These are phyloP conservation scores for Drosophila tripunctata DNA, from an alignment of 2,888 invertebrate species.

Conservation along the genomic window DNA sequence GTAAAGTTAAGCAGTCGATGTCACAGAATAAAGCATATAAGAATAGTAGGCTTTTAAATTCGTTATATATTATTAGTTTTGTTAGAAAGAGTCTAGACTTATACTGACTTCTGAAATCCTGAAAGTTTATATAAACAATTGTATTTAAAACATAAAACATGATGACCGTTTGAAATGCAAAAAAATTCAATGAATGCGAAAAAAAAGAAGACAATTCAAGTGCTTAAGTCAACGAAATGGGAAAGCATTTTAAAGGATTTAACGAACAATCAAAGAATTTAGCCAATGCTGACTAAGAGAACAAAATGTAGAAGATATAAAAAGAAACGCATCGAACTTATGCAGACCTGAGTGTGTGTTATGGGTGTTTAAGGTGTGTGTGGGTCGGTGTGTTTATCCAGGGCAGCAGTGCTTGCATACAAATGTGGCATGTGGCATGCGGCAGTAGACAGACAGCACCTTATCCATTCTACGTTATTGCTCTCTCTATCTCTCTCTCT, in stretches of 20 bases:
- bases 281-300: constrained; percentile 23
- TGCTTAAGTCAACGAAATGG: constrained; percentile 29
- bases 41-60: no score
- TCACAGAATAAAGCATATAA: no score
- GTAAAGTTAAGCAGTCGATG: no score
- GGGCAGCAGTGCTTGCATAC: constrained; percentile 41
- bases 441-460: constrained; percentile 18
- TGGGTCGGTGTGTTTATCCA: constrained; percentile 28
- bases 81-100: no score
- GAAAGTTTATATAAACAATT: background rate
- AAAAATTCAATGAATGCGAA: constrained; percentile 20
- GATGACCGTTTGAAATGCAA: background rate
- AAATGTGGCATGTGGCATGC: constrained; percentile 34
- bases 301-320: background rate
- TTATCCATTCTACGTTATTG: constrained; percentile 3
- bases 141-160: background rate
- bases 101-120: no score
- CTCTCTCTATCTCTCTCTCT: no score
- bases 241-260: constrained; percentile 71
- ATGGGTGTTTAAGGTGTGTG: background rate
- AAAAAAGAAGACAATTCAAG: constrained; percentile 27
- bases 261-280: constrained; percentile 44
- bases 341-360: constrained; percentile 13
- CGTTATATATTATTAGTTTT: no score
- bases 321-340: constrained; percentile 23